Evolutionary conservation across 2,888 invertebrate species (phyloP).

Genomic region (Megalurothrips usitatus): DNA sequence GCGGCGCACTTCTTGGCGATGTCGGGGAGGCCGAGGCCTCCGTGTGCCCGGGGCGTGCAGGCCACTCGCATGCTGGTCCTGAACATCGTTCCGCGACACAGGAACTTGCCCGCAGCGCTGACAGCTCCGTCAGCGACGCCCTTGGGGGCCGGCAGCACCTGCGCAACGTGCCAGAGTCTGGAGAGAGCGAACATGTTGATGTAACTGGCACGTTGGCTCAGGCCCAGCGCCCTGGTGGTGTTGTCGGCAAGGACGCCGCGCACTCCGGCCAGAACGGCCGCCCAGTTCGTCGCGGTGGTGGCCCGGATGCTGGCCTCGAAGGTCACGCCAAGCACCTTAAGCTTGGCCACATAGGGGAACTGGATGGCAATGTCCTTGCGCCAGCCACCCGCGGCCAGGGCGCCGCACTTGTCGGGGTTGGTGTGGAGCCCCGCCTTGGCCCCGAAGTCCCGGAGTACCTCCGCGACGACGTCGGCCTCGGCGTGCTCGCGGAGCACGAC

Average conservation of each 20-base stretch:
- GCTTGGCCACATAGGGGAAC: neutral
- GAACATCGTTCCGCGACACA: neutral
- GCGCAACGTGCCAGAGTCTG: neutral
- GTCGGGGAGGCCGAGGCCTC: too few species aligned
- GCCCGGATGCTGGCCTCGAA: neutral
- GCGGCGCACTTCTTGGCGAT: too few species aligned
- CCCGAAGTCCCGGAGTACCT: neutral
- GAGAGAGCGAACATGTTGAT: neutral
- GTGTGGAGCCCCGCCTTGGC: neutral
- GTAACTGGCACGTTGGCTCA: neutral
- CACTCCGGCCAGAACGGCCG: neutral
- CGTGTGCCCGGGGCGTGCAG: too few species aligned
- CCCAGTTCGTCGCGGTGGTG: neutral
- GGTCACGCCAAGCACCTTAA: neutral
- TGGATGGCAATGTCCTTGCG: neutral
- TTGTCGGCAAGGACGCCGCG: neutral
- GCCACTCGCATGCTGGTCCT: too few species aligned
- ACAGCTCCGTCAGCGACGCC: neutral
- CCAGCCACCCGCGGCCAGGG: neutral
- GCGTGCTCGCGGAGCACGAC: neutral
- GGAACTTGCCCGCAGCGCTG: neutral
- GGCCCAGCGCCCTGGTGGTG: neutral
- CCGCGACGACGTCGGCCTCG: neutral
- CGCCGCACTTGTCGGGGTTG: neutral
- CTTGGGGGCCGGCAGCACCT: neutral